Evolutionary conservation across 2,797 vertebrate genomes (phyloP), one percentile per base, ranked within the genome.

Genomic region (Myotis vivesi): DNA sequence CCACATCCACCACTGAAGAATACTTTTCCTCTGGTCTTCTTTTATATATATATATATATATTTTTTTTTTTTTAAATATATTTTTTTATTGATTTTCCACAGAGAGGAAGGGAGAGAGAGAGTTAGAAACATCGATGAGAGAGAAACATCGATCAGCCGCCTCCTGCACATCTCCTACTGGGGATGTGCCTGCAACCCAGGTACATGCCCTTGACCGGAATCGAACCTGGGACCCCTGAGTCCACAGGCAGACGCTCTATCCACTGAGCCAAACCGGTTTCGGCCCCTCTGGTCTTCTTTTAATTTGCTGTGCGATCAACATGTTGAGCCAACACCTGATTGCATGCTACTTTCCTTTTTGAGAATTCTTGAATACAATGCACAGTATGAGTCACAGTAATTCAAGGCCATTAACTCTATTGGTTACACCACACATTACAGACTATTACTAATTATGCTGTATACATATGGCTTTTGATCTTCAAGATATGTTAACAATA

Each of bases 251-350:
- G n/a, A n/a, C n/a, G n/a, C n/a, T n/a, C n/a, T n/a, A n/a, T n/a
- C n/a, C n/a, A n/a, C n/a, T n/a, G n/a, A n/a, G n/a, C n/a, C n/a
- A n/a, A n/a, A n/a, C n/a, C n/a, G n/a, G n/a, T n/a, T n/a, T n/a
- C n/a, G n/a, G n/a, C n/a, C n/a, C 77, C 51, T 94, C 64, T 83
- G 30, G 22, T 76, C 16, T 66, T 86, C 94, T 94, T 94, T 95
- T 66, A 94, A 6, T 87, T 76, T 83, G 16, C 64, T 80, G 16
- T 86, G 77, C 71, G 73, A 69, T 90, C 77, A 81, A 92, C 49
- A 87, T 55, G 16, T 30, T 89, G 81, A 11, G 41, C 72, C 76
- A 86, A 25, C 1, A 8, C 13, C 22, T 9, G 66, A 89, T 87
- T 83, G 85, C 36, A 38, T 22, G 38, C 49, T 22, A 4, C 55